Evolutionary conservation across 2,888 invertebrate species (phyloP), one percentile per base, ranked within the genome.

Genomic region (Conchocele bisecta): DNA sequence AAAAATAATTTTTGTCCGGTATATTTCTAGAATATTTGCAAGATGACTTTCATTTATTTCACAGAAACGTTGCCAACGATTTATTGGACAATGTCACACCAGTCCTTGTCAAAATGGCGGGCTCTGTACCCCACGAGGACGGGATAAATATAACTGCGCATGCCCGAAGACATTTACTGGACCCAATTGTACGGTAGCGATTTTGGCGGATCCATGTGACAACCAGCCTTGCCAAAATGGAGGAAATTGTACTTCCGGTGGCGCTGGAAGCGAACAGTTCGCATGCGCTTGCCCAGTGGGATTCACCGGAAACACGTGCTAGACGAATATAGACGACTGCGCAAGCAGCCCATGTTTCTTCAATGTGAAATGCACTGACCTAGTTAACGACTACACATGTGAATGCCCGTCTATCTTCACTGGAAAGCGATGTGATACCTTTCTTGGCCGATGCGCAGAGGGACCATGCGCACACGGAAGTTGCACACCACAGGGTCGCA

Each of bases 321-420:
- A 75, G 28, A 67, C 61, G 20, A 65, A 80, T 39, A 70, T 75
- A 6, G 60, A 80, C 41, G 80, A 80, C 7, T 80, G 80, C 20
- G 60, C 63, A 0, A 60, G 61, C 13, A 54, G 54, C 15, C 80
- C 80, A 13, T 80, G 80, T 53, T 61, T 63, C 5, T 64, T 64
- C 46, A 65, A 66, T 17, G 73, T 72, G 22, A 67, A 42, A 22
- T 80, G 80, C 33, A 58, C 64, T 2, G 77, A 80, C 53, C 37
- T 65, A 9, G 33, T 80, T 2, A 70, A 80, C 22, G 71, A 66
- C n/a, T 80, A 68, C 61, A 29, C 31, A n/a, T 80, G 80, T 41
- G 57, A 65, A 3, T 80, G 80, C 60, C 65, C 67, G 13, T 39
- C 54, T 20, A 53, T 73, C 13, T 60, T 80, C 37, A 58, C 68